Evolutionary conservation across 2,113 vertebrate species (phyloP), one percentile per base, ranked within the genome.

Genomic region (Megaptera novaeangliae): DNA sequence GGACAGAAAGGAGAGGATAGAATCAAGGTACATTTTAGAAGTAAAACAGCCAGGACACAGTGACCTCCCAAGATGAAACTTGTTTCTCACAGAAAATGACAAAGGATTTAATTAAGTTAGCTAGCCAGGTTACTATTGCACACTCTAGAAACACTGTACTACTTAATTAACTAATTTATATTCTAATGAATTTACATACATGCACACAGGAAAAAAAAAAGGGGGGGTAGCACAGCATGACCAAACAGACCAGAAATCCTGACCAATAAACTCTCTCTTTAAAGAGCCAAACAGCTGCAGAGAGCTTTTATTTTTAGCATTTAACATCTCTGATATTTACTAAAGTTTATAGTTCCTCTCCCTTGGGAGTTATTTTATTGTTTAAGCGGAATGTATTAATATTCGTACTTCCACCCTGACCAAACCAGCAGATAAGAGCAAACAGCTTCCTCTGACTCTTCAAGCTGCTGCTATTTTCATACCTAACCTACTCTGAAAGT

Each of bases 401-500:
- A 98, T 97, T 94, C 66, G 0, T 95, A 96, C 87, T 88, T 96
- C 87, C 71, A 97, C 84, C 94, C 93, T 96, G 86, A 98, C 97
- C 98, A 98, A 96, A 97, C 96, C 41, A 93, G 82, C 68, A 95
- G 96, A 91, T 55, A 75, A 98, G 97, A 97, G 97, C 97, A 97
- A 98, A 98, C 81, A 0, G 4, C 68, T 97, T 92, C 95, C 95
- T 97, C 97, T 93, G 97, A 96, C 97, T 98, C 97, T 88, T 97
- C 97, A 97, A 74, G 1, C 31, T 97, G 93, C 97, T 97, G 97
- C 98, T 98, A 88, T 98, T 98, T 98, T 98, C 96, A 96, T 91
- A 52, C 9, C 91, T 95, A 97, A 97, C 97, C 98, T 98, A 95
- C 95, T 98, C 98, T 98, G 81, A 98, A 98, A 98, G 98, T 98